phyloP scores from a whole-genome alignment of 2,113 vertebrate species.

The Gasterosteus aculeatus region DNA sequence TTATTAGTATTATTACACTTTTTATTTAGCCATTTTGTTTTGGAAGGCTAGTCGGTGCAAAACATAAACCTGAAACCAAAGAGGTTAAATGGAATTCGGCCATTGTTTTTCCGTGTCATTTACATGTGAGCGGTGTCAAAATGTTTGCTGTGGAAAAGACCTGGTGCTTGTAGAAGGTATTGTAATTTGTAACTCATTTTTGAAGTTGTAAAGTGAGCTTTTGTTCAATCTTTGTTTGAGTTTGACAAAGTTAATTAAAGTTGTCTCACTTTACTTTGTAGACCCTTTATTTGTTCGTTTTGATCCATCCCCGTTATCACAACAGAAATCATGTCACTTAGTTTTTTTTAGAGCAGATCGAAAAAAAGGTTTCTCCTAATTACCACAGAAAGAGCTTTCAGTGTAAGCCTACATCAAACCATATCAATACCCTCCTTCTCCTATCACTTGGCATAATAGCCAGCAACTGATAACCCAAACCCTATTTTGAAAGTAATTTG shows the following conservation, averaged over 20 bases:
- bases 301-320: slow-evolving; percentile 27
- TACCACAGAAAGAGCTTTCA: slow-evolving; percentile 48
- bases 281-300: slow-evolving; percentile 16
- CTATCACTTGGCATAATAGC: slow-evolving; percentile 56
- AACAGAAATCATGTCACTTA: slow-evolving; percentile 21
- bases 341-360: slow-evolving; percentile 7
- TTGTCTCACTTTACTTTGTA: slow-evolving; percentile 2
- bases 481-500: slow-evolving; percentile 76
- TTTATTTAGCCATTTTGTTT: background rate
- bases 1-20: background rate
- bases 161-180: background rate
- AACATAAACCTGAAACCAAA: background rate
- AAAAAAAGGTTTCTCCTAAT: slow-evolving; percentile 51
- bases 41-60: background rate
- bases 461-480: slow-evolving; percentile 70
- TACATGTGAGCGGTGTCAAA: background rate
- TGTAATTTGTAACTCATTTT: background rate
- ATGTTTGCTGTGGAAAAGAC: background rate
- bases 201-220: background rate
- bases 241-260: slow-evolving; percentile 29
- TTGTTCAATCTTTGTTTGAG: background rate
- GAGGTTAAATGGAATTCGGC: slow-evolving; percentile 5
- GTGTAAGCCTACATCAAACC: slow-evolving; percentile 28
- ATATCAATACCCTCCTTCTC: slow-evolving; percentile 44
- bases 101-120: background rate